Evolutionary conservation across 2,888 invertebrate species (phyloP).

Genomic region (Acrobasis suavella): DNA sequence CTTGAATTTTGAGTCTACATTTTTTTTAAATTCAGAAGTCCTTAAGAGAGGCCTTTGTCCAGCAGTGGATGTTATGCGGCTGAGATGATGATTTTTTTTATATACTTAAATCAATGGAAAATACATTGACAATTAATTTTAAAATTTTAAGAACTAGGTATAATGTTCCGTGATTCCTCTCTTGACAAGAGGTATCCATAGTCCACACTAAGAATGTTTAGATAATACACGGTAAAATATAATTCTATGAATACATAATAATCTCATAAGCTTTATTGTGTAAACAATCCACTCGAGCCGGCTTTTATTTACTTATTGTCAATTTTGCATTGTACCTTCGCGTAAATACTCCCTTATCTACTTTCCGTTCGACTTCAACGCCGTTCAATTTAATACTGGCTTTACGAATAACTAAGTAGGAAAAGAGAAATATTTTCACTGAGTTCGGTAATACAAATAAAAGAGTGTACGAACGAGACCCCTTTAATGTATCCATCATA

Average conservation of each 20-base stretch:
- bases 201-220: too few relatives aligned
- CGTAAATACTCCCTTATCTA: slow-evolving; percentile 25
- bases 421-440: slow-evolving; percentile 55
- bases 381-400: slow-evolving; percentile 40
- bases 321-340: slow-evolving; percentile 1
- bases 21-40: too few relatives aligned
- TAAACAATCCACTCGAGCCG: neutral
- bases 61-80: too few relatives aligned
- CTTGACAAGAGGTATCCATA: too few relatives aligned
- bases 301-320: slow-evolving; percentile 6
- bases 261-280: neutral
- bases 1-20: neutral
- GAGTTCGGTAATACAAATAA: slow-evolving; percentile 37
- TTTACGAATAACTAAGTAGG: slow-evolving; percentile 39
- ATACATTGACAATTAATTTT: too few relatives aligned
- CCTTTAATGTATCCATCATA: too few relatives aligned
- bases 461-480: neutral
- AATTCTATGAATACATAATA: neutral
- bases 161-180: too few relatives aligned
- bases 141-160: too few relatives aligned
- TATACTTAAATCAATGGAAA: too few relatives aligned
- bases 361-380: slow-evolving; percentile 40
- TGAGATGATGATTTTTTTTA: too few relatives aligned
- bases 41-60: too few relatives aligned
- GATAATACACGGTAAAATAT: neutral